Evolutionary conservation across 2,888 invertebrate genomes (phyloP), one percentile per base, ranked within the genome.

Genomic region (Drosophila melanosoma): DNA sequence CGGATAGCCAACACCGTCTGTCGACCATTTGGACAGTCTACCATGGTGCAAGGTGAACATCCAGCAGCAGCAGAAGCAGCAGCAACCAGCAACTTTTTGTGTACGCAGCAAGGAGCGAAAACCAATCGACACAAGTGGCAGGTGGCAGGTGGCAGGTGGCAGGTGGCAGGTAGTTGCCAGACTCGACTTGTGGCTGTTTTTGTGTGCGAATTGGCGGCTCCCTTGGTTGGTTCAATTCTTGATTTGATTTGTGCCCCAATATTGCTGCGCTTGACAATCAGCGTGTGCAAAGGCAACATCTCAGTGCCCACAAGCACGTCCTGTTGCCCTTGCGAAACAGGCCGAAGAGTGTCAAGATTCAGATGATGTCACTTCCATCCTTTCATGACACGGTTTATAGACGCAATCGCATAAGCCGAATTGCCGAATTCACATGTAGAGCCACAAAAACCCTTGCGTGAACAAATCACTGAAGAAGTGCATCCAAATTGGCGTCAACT

Each of bases 111-210:
- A 58, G 60, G 38, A 67, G 63, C 65, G 73, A 73, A 81, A 81
- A 63, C 63, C 78, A 81, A 79, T 79, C 79, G 69, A 69, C 57
- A 64, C 79, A 81, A 81, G 78, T 81, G 77, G 77, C 78, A 65
- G 53, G 23, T n/a, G n/a, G n/a, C n/a, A n/a, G n/a, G n/a, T 63
- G 42, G 65, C 74, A 49, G 60, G 32, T 56, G 45, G 51, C 77
- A 54, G 49, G 26, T 53, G 52, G 61, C 62, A 64, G 48, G 56
- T 36, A 26, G 56, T 11, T 51, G 45, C 48, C 32, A 29, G n/a
- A n/a, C 42, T 29, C 45, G 45, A 53, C 42, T 52, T 45, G 52
- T 5, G 23, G 45, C 49, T 40, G 63, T 57, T 71, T 72, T 72
- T 57, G 58, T 56, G 56, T 60, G 33, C 63, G 59, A 69, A 73